phyloP scores from a whole-genome alignment of 2,888 invertebrate genomes.

The Acanthosoma haemorrhoidale region DNA sequence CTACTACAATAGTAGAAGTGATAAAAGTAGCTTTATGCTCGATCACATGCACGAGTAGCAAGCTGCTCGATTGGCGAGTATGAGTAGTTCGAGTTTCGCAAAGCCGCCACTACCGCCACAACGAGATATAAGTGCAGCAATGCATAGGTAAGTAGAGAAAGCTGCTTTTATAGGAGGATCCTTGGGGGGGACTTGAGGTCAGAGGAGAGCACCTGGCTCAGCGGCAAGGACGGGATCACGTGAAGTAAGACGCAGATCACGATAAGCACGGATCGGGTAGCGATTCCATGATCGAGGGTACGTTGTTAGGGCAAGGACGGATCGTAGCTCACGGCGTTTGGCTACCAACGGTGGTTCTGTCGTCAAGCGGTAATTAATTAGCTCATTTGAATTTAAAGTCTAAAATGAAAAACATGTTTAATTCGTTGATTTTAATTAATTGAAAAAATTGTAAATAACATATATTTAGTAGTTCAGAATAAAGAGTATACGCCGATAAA shows the following conservation, averaged over 20 bases:
- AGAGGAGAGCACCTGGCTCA: background rate
- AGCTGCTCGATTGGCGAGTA: no score
- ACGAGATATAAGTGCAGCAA: background rate
- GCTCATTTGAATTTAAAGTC: background rate
- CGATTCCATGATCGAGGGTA: background rate
- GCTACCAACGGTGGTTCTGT: background rate
- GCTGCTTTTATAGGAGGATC: background rate
- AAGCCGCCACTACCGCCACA: background rate
- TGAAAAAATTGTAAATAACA: no score
- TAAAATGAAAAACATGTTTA: no score
- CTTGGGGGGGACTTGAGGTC: background rate
- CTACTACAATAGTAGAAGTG: no score
- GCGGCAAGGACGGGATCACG: background rate
- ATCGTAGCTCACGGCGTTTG: background rate
- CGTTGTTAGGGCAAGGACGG: background rate
- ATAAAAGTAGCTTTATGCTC: no score
- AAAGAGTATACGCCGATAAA: no score
- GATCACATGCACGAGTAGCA: no score
- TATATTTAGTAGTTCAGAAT: no score
- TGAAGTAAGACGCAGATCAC: slow-evolving; percentile 7
- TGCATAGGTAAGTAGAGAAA: background rate
- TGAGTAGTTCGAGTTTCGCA: background rate
- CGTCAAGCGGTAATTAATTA: no score
- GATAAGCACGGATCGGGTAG: background rate
- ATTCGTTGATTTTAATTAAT: no score